These are phyloP conservation scores for Aquatica leii DNA, from an alignment of 2,888 invertebrate genomes.

Conservation along the genomic window DNA sequence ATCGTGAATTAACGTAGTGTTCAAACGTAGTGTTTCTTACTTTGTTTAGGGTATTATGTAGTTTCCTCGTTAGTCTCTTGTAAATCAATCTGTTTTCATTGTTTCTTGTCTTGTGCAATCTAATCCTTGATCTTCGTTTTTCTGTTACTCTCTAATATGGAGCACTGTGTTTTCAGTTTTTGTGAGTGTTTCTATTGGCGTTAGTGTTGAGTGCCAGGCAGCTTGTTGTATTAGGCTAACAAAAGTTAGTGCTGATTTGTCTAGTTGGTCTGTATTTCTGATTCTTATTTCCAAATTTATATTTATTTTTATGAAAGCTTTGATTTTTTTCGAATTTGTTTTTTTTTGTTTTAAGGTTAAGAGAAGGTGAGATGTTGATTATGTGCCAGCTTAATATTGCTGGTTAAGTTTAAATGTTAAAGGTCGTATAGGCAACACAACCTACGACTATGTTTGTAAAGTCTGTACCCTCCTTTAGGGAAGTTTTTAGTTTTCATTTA, in stretches of 20 bases:
- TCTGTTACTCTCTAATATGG: background rate
- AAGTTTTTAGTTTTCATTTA: too few relatives aligned
- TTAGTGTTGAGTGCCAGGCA: background rate
- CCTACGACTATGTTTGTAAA: too few relatives aligned
- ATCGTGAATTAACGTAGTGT: background rate
- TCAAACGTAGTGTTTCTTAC: conserved; percentile 1
- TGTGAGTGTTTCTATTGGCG: too few relatives aligned
- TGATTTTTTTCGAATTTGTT: background rate
- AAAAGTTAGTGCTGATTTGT: background rate
- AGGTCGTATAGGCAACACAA: too few relatives aligned
- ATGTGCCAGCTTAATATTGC: background rate
- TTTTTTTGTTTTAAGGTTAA: background rate
- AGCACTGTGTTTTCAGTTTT: background rate
- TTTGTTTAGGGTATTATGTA: too few relatives aligned
- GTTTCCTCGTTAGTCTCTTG: background rate
- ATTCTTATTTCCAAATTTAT: background rate
- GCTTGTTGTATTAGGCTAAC: background rate
- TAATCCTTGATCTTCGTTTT: conserved; percentile 10
- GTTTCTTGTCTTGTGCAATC: conserved; percentile 14
- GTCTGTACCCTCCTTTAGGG: too few relatives aligned
- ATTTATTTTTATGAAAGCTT: background rate
- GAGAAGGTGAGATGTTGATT: background rate
- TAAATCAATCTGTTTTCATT: background rate
- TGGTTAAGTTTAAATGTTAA: too few relatives aligned
- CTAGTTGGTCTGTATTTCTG: background rate